A percentile compares a stretch with the other conserved stretches of the same genome.
Evolutionary conservation across 1,140 invertebrate species (phyloP).

Genomic region (Saccostrea glomerata): DNA sequence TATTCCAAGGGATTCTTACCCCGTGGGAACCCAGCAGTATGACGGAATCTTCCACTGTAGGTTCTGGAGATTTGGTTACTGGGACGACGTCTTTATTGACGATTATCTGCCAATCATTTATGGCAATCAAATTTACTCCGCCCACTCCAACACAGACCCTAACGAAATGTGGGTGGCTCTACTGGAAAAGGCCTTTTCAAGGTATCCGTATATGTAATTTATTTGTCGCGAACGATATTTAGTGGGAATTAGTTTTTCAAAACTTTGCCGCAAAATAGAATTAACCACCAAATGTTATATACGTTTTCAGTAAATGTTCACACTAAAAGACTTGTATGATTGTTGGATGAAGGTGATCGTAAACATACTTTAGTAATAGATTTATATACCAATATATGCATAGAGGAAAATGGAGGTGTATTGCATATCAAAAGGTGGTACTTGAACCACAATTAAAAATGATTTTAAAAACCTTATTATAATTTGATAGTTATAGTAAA

Average conservation of each 20-base stretch:
- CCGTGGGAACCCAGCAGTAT: constrained; percentile 70
- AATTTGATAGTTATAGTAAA: neutral
- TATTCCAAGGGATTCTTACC: constrained; percentile 74
- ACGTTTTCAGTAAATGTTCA: no score
- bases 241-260: no score
- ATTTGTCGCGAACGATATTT: no score
- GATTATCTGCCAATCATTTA: constrained; percentile 85
- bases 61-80: constrained; percentile 88
- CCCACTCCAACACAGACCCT: constrained; percentile 71
- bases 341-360: no score
- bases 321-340: no score
- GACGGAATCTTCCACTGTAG: constrained; percentile 83
- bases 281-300: no score
- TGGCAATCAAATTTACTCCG: constrained; percentile 80
- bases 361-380: no score
- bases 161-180: constrained; percentile 82
- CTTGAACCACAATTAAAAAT: neutral
- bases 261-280: no score
- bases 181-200: constrained; percentile 90
- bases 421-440: no score
- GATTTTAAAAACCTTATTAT: neutral
- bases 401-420: no score
- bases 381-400: no score
- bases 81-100: constrained; percentile 88
- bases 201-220: no score